Evolutionary conservation across 2,113 vertebrate genomes (phyloP).

Genomic region (Etia nguti): DNA sequence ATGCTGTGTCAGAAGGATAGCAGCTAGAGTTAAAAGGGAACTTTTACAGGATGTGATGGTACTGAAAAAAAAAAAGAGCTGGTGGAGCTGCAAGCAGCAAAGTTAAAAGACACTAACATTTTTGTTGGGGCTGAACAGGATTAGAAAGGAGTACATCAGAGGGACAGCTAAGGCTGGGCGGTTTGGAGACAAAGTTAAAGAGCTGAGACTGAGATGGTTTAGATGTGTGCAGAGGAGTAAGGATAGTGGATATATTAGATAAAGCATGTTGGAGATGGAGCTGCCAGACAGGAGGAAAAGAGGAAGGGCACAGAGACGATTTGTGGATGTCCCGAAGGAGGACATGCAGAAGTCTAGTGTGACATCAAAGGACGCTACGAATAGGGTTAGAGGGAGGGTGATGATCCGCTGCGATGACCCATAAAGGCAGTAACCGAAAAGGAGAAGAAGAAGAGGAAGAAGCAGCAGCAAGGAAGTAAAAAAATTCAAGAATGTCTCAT

Average conservation of each 20-base stretch:
- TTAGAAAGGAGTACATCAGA: neutral
- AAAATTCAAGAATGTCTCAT: neutral
- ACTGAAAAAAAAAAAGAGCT: neutral
- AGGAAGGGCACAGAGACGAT: neutral
- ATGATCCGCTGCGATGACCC: neutral
- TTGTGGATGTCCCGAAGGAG: neutral
- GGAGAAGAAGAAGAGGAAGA: neutral
- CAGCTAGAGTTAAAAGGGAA: neutral
- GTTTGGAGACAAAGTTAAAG: neutral
- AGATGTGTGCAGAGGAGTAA: neutral
- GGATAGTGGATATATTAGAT: neutral
- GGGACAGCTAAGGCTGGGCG: neutral
- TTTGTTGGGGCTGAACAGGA: neutral
- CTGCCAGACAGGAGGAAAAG: neutral
- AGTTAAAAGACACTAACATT: neutral
- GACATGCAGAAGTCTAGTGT: neutral
- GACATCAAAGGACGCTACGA: neutral
- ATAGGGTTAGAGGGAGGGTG: neutral
- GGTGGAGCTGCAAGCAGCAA: neutral
- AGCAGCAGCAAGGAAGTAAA: neutral
- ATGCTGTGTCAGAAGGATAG: neutral
- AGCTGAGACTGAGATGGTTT: neutral
- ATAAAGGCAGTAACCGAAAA: neutral
- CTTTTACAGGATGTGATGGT: neutral
- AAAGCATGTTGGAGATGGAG: neutral